These are phyloP conservation scores for Rhabdomys dilectus DNA, from an alignment of 2,113 vertebrate genomes.

Conservation along the genomic window DNA sequence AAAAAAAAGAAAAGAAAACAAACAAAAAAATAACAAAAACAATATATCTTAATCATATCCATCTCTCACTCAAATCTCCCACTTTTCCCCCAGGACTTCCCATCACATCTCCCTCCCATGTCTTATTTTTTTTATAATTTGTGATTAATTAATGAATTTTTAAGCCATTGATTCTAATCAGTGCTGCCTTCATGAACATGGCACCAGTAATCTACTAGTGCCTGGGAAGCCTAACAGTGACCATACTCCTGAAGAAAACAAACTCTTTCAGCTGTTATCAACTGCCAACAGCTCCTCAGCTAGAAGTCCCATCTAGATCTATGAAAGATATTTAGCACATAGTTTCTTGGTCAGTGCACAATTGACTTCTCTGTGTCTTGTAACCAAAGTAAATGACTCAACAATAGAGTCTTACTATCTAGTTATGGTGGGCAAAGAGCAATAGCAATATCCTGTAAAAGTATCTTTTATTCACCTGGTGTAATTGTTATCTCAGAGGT, in stretches of 20 bases:
- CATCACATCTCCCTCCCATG: not conserved
- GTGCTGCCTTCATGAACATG: not conserved
- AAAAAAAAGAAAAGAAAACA: too few species aligned
- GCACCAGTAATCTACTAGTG: not conserved
- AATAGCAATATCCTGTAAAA: not conserved
- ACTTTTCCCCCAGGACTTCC: too few species aligned
- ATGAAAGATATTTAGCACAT: not conserved
- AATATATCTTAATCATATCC: not conserved
- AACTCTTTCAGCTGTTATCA: not conserved
- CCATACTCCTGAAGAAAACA: not conserved
- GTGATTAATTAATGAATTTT: not conserved
- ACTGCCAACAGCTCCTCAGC: not conserved
- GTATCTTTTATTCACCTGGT: too few species aligned
- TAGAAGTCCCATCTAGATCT: not conserved
- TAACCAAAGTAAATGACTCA: not conserved
- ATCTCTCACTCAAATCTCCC: not conserved
- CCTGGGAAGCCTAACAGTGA: not conserved
- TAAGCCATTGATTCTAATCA: not conserved
- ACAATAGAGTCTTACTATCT: not conserved
- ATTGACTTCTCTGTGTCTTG: not conserved
- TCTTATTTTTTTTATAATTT: not conserved
- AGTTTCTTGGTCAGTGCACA: not conserved
- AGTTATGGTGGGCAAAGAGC: not conserved
- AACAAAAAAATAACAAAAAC: slow-evolving; percentile 20
- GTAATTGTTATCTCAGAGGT: too few species aligned